Percentiles rank a stretch among this genome's conserved stretches.
phyloP scores from a whole-genome alignment of 2,797 vertebrate species.

The Streptopelia turtur region DNA sequence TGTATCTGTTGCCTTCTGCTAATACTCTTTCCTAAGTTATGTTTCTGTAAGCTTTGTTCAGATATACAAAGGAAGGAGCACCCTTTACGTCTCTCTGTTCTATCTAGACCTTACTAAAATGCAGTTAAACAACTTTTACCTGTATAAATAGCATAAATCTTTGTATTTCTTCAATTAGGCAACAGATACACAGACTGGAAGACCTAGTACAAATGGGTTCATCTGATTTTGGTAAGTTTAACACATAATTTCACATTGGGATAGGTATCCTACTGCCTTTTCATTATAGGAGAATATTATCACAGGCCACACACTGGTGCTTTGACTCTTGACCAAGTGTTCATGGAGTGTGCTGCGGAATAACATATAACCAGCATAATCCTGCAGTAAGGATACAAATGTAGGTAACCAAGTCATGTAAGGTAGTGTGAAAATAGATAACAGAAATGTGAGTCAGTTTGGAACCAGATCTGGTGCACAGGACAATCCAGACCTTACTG shows the following conservation, averaged over 20 bases:
- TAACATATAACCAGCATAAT: background rate
- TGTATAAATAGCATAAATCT: slow-evolving; percentile 1
- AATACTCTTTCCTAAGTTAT: background rate
- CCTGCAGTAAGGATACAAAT: background rate
- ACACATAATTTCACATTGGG: background rate
- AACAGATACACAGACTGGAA: slow-evolving; percentile 88
- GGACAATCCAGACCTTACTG: background rate
- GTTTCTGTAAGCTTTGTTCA: background rate
- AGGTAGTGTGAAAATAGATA: background rate
- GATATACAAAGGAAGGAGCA: background rate
- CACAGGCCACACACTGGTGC: fast-evolving
- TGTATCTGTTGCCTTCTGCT: background rate
- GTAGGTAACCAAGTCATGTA: background rate
- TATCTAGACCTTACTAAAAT: background rate
- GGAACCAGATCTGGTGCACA: background rate
- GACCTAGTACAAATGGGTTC: slow-evolving; percentile 83
- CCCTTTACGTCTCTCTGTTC: background rate
- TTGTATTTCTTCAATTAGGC: slow-evolving; percentile 81
- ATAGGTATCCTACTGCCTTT: background rate
- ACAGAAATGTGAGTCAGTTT: background rate
- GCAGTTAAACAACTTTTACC: background rate
- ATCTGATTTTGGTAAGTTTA: slow-evolving; percentile 92
- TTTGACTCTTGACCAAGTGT: background rate
- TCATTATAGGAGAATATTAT: background rate
- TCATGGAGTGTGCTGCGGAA: background rate